A percentile compares a stretch with the other conserved stretches of the same genome.
Evolutionary conservation across 2,113 vertebrate genomes (phyloP).

Genomic region (Tichodroma muraria): DNA sequence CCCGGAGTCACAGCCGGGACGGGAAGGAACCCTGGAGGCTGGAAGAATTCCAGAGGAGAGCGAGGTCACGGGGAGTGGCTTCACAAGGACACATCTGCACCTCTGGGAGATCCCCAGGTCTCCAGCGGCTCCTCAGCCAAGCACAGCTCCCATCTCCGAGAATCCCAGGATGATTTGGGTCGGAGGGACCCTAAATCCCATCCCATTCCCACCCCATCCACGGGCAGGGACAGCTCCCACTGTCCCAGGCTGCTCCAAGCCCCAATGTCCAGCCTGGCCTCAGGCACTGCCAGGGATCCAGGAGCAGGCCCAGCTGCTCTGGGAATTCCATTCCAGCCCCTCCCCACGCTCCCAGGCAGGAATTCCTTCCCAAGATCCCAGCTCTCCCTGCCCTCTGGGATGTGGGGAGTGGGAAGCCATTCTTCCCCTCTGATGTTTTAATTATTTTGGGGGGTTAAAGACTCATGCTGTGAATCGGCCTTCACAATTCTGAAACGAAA

Average conservation of each 20-base stretch:
- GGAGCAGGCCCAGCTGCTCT: not conserved
- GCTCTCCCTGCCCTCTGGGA: not conserved
- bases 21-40: no score
- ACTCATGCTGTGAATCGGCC: rapidly evolving
- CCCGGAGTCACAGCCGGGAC: rapidly evolving
- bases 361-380: not conserved
- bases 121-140: not conserved
- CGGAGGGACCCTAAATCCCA: not conserved
- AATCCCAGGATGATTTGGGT: not conserved
- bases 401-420: not conserved
- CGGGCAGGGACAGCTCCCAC: not conserved
- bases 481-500: not conserved
- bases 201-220: rapidly evolving
- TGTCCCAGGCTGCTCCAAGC: rapidly evolving
- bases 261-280: no score
- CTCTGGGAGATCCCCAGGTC: not conserved
- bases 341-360: not conserved
- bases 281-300: not conserved
- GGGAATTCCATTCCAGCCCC: not conserved
- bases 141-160: not conserved
- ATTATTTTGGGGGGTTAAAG: not conserved
- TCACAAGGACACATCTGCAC: not conserved
- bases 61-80: not conserved
- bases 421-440: not conserved
- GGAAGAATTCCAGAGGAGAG: not conserved